Evolutionary conservation across 2,888 invertebrate genomes (phyloP), one percentile per base, ranked within the genome.

Genomic region (Autographa pulchrina): DNA sequence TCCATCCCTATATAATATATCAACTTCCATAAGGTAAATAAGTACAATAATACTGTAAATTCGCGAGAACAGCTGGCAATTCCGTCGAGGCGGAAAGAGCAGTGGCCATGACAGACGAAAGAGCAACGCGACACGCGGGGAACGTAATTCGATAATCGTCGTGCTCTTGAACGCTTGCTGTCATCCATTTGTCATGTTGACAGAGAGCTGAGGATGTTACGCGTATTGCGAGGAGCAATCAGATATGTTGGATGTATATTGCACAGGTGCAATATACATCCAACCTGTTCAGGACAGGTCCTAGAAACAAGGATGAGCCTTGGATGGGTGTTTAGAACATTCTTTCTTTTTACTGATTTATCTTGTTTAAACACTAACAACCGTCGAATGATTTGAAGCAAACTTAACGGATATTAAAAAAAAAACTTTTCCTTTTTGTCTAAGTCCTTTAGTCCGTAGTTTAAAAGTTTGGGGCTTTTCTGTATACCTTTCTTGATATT

Each of bases 131-230:
- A 85, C 86, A 85, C 83, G 87, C 90, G 91, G 93, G 94, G 93
- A 90, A 83, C 91, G 89, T 94, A 94, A 96, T 95, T 94, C 93
- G 94, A 94, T 96, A 96, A 95, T 94, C 88, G 92, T 62, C 89
- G 81, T 92, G 95, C 92, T 94, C 95, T 94, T 95, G 95, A 95
- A 94, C 92, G 91, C 81, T 81, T 78, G 91, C 85, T 88, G 90
- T 87, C 90, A 89, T 81, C 88, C 90, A 93, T 93, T 92, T 91
- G 92, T 94, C 94, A 93, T 88, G 85, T 80, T 89, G 88, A 85
- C 85, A 87, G 82, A 86, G 77, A 80, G 80, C 81, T 81, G 75
- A 78, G 83, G 83, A 81, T 75, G 81, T 82, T 68, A 68, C 70
- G 66, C 56, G 59, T 78, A 77, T 77, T 73, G 62, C 59, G 65